Conservation (phyloP, 92 coral and sea anemone species). For the Anthopleura xanthogrammica region DNA sequence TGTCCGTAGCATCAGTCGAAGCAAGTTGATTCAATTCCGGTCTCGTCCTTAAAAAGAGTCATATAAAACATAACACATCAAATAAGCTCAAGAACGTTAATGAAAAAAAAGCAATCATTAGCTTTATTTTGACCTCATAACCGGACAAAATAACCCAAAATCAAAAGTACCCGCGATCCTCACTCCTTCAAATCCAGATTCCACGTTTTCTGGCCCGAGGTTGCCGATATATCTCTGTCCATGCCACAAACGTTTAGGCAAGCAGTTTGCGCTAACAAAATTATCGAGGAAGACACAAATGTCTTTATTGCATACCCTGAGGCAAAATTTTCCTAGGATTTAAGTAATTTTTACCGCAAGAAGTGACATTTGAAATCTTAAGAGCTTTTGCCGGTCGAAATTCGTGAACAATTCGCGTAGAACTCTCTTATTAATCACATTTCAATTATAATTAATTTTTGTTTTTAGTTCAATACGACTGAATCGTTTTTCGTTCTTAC, state of each 20-base stretch:
- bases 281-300: background rate
- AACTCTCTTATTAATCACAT: background rate
- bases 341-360: background rate
- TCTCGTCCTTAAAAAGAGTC: background rate
- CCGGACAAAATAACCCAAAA: background rate
- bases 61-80: background rate
- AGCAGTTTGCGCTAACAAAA: background rate
- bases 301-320: background rate
- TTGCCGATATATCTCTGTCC: background rate
- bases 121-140: background rate
- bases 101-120: background rate
- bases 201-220: background rate
- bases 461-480: background rate
- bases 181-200: background rate
- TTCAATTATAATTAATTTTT: background rate
- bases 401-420: background rate
- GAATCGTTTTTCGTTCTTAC: background rate
- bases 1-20: background rate
- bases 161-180: background rate
- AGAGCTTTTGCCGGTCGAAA: background rate
- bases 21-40: background rate
- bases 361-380: background rate
- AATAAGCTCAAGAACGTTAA: background rate
- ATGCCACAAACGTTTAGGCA: background rate
- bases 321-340: background rate